These are phyloP conservation scores for Temnothorax unifasciatus DNA, from an alignment of 2,888 invertebrate species.

Conservation along the genomic window DNA sequence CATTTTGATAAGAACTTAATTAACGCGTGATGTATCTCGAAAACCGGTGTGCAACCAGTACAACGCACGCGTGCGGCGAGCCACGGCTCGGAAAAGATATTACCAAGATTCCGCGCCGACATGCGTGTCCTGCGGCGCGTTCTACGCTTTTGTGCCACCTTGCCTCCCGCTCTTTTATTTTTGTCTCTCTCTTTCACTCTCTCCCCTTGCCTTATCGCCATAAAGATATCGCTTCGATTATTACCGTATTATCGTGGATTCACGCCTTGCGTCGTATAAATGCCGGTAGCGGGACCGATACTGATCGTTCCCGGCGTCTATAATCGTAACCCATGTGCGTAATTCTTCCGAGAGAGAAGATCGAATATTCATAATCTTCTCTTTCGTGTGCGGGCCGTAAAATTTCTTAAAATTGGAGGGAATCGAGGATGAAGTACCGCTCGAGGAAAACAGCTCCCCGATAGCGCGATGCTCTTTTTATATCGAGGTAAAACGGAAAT, in stretches of 20 bases:
- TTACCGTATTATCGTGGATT: constrained; percentile 76
- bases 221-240: constrained; percentile 69
- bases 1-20: constrained; percentile 75
- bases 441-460: constrained; percentile 17
- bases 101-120: constrained; percentile 61
- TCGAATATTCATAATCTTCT: constrained; percentile 38
- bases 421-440: not conserved
- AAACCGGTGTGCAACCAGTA: constrained; percentile 17
- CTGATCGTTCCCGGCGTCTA: constrained; percentile 66
- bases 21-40: constrained; percentile 71
- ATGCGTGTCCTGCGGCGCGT: constrained; percentile 62
- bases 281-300: constrained; percentile 64
- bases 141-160: constrained; percentile 54
- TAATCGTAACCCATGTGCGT: constrained; percentile 58
- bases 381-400: constrained; percentile 17
- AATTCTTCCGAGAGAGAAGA: constrained; percentile 9
- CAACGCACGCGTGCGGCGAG: constrained; percentile 47
- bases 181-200: constrained; percentile 33
- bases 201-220: constrained; percentile 56
- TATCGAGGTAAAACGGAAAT: not conserved
- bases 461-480: not conserved
- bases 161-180: constrained; percentile 47
- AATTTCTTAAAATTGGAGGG: constrained; percentile 27
- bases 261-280: constrained; percentile 67
- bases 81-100: constrained; percentile 67